Evolutionary conservation across 2,888 invertebrate species (phyloP).

Genomic region (Tipula unca): DNA sequence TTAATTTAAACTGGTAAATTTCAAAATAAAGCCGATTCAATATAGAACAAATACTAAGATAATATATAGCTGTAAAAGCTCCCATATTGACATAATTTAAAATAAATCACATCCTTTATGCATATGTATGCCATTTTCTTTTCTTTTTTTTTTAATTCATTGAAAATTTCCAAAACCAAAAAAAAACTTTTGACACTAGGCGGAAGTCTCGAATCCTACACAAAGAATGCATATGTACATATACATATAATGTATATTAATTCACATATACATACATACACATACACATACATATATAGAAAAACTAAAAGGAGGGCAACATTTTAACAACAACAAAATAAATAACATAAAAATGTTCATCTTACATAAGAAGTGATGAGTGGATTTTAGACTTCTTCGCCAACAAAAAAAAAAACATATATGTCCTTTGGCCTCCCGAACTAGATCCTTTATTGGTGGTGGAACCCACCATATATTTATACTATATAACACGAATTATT

Average conservation of each 20-base stretch:
- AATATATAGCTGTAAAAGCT: background rate
- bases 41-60: background rate
- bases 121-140: no score
- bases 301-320: background rate
- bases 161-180: background rate
- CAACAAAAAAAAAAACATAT: background rate
- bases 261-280: background rate
- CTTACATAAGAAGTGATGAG: background rate
- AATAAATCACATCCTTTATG: no score
- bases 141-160: no score
- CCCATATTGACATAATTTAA: background rate
- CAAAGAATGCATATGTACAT: background rate
- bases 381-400: background rate
- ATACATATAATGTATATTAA: no score
- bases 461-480: background rate
- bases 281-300: background rate
- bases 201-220: background rate
- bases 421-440: background rate
- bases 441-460: background rate
- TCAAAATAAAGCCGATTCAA: background rate
- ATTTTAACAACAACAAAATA: background rate
- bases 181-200: background rate
- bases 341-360: background rate
- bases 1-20: background rate
- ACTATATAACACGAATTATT: background rate